These are phyloP conservation scores for Coenonympha arcania DNA, from an alignment of 2,888 invertebrate species.

Conservation along the genomic window DNA sequence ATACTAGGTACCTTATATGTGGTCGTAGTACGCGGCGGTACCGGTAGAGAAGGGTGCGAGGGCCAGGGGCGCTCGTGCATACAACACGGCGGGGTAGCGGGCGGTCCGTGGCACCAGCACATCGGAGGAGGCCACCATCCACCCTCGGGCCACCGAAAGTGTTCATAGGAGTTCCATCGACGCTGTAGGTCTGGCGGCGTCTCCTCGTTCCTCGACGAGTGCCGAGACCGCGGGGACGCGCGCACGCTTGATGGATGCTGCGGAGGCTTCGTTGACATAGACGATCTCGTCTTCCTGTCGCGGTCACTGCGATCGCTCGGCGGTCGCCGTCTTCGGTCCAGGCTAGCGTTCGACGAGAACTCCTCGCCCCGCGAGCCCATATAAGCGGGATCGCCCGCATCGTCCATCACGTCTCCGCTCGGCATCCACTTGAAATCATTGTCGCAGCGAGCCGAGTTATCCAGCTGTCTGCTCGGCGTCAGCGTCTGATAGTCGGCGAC, in stretches of 20 bases:
- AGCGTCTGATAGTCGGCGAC: conserved; percentile 75
- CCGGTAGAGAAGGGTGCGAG: conserved; percentile 63
- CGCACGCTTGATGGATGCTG: conserved; percentile 61
- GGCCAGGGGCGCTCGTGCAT: conserved; percentile 69
- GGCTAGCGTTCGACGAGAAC: conserved; percentile 59
- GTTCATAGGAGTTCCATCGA: conserved; percentile 73
- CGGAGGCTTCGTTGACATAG: conserved; percentile 71
- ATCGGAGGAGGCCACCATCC: conserved; percentile 62
- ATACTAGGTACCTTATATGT: conserved; percentile 66
- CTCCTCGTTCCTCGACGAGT: conserved; percentile 49
- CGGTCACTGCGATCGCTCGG: conserved; percentile 73
- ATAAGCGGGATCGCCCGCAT: conserved; percentile 41
- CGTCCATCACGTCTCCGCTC: conserved; percentile 52
- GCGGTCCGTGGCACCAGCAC: conserved; percentile 68
- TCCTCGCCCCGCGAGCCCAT: conserved; percentile 51
- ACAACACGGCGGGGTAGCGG: conserved; percentile 62
- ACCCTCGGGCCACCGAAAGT: conserved; percentile 75
- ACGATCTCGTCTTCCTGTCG: conserved; percentile 78
- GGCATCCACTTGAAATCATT: conserved; percentile 81
- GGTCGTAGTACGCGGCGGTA: conserved; percentile 48
- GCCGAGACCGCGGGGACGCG: conserved; percentile 59
- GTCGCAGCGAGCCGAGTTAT: conserved; percentile 77
- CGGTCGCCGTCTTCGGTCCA: conserved; percentile 72
- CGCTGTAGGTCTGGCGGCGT: conserved; percentile 63
- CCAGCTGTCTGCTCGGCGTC: conserved; percentile 59